A percentile compares a stretch with the other conserved stretches of the same genome.
phyloP scores from a whole-genome alignment of 2,888 invertebrate genomes.

The Sepioteuthis lessoniana region DNA sequence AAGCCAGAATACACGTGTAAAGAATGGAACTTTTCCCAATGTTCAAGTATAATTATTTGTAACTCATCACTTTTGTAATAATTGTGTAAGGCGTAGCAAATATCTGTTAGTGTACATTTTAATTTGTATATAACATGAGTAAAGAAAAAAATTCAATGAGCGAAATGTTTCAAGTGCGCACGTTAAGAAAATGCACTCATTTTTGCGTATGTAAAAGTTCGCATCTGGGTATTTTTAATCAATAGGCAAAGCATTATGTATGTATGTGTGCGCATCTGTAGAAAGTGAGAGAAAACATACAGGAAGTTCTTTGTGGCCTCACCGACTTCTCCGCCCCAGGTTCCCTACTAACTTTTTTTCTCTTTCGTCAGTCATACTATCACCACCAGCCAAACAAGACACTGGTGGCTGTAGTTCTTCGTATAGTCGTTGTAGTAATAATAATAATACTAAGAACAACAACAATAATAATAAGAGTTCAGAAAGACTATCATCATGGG shows the following conservation, averaged over 20 bases:
- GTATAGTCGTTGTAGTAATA: neutral
- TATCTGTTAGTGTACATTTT: no score
- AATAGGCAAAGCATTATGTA: neutral
- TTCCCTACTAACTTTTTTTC: neutral
- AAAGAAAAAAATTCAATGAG: no score
- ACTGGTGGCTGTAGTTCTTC: neutral
- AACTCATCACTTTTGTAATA: no score
- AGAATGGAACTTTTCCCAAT: no score
- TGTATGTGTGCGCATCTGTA: neutral
- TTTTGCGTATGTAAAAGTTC: neutral
- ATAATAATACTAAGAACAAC: neutral
- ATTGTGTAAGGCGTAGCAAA: no score
- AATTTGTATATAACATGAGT: no score
- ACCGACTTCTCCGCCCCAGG: neutral
- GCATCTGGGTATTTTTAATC: neutral
- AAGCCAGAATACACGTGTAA: no score
- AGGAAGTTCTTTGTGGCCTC: slow-evolving; percentile 44
- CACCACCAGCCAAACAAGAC: slow-evolving; percentile 33
- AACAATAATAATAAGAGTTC: neutral
- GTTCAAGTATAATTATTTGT: no score
- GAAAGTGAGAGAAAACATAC: neutral
- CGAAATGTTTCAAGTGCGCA: neutral
- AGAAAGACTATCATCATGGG: neutral
- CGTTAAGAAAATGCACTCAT: neutral
- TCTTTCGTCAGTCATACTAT: neutral